These are phyloP conservation scores for Xiphorhynchus elegans DNA, from an alignment of 2,113 vertebrate species.

Conservation along the genomic window DNA sequence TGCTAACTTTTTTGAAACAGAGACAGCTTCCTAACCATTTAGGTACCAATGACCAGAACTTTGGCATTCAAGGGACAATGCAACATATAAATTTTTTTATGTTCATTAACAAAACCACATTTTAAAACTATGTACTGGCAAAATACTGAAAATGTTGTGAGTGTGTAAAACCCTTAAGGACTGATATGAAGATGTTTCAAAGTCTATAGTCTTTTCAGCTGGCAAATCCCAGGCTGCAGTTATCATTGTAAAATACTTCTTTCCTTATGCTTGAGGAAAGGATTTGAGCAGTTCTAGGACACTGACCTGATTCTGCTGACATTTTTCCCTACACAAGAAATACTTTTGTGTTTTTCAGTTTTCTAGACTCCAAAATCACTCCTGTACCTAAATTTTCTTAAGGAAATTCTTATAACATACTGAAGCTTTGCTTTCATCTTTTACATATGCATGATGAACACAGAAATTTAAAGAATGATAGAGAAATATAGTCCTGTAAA, in stretches of 20 bases:
- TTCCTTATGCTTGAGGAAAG: not conserved
- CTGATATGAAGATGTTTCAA: not conserved
- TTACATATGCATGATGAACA: not conserved
- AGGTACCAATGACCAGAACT: not conserved
- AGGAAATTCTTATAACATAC: not conserved
- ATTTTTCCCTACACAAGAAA: not conserved
- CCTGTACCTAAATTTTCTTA: not conserved
- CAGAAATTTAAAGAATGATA: not conserved
- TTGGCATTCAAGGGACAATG: not conserved
- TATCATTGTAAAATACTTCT: not conserved
- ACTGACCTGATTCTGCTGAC: not conserved
- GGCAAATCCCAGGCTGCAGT: not conserved
- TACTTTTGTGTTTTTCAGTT: not conserved
- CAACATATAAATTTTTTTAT: not conserved
- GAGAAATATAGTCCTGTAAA: not conserved
- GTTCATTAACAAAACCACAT: not conserved
- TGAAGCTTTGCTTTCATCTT: not conserved
- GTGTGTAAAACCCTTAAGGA: not conserved
- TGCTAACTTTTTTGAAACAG: not conserved
- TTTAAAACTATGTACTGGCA: not conserved
- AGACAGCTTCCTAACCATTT: not conserved
- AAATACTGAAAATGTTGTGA: not conserved
- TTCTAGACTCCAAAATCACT: not conserved
- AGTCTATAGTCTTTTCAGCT: not conserved
- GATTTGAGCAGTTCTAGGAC: not conserved